Conservation (phyloP, 1,140 invertebrate genomes). For the Liolophura sinensis region DNA sequence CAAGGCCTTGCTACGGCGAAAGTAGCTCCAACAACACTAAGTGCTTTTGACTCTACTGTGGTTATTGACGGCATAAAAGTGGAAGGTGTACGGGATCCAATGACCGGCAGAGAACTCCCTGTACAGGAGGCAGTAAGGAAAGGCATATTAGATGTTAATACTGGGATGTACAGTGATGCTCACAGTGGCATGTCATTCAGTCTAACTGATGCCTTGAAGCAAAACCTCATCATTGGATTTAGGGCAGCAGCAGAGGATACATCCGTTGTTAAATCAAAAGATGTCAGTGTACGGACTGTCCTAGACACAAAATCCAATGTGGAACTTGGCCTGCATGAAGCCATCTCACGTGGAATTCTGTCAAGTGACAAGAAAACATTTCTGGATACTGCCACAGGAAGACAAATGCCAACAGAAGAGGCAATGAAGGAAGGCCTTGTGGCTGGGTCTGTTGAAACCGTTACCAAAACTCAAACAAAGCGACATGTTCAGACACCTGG, state of each 20-base stretch:
- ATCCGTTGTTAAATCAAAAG: slow-evolving; percentile 60
- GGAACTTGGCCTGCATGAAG: slow-evolving; percentile 78
- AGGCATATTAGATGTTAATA: slow-evolving; percentile 42
- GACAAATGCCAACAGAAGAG: slow-evolving; percentile 72
- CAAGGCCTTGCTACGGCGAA: slow-evolving; percentile 78
- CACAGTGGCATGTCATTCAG: slow-evolving; percentile 66
- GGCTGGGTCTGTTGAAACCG: slow-evolving; percentile 61
- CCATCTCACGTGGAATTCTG: slow-evolving; percentile 60
- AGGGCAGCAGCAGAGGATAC: slow-evolving; percentile 67
- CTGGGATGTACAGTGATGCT: slow-evolving; percentile 71
- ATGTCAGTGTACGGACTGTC: slow-evolving; percentile 62
- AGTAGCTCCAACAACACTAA: slow-evolving; percentile 45
- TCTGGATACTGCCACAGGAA: slow-evolving; percentile 36
- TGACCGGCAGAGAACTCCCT: slow-evolving; percentile 71
- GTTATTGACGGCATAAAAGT: slow-evolving; percentile 35
- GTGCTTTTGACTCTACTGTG: slow-evolving; percentile 31
- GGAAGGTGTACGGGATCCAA: slow-evolving; percentile 66
- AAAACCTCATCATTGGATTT: slow-evolving; percentile 74
- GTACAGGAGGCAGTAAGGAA: slow-evolving; percentile 62
- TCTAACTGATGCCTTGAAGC: slow-evolving; percentile 69
- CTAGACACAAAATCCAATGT: slow-evolving; percentile 79
- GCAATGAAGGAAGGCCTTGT: slow-evolving; percentile 78
- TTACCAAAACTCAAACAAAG: slow-evolving; percentile 52
- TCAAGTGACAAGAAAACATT: slow-evolving; percentile 60
- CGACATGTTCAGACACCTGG: slow-evolving; percentile 29